These are phyloP conservation scores for Aromia moschata DNA, from an alignment of 2,888 invertebrate species.

Conservation along the genomic window DNA sequence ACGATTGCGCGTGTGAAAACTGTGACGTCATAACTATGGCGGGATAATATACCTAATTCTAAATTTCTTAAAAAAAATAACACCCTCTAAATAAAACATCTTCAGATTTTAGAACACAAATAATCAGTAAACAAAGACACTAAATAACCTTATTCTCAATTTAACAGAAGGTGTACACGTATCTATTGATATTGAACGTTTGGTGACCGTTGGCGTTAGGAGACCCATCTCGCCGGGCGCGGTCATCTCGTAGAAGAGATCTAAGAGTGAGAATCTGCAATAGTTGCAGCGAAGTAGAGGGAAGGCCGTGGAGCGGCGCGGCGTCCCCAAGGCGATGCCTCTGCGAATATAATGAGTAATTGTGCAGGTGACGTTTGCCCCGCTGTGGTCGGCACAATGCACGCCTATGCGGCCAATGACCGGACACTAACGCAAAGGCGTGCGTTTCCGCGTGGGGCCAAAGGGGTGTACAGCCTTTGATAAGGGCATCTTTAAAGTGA, in stretches of 20 bases:
- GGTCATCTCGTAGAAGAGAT: conserved; percentile 27
- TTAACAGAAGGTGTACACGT: no score
- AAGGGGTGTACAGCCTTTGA: no score
- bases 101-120: no score
- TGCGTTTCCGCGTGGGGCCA: no score
- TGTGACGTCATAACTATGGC: no score
- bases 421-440: conserved; percentile 37
- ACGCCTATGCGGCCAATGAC: conserved; percentile 48
- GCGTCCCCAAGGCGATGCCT: conserved; percentile 37
- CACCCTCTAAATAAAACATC: no score
- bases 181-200: neutral
- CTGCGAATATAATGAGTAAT: conserved; percentile 46
- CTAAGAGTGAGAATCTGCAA: conserved; percentile 30
- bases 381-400: conserved; percentile 41
- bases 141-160: no score
- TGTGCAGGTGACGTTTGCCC: conserved; percentile 45
- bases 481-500: no score
- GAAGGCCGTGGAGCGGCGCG: conserved; percentile 17
- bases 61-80: no score
- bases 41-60: no score
- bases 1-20: no score
- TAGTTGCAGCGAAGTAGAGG: conserved; percentile 17
- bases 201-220: conserved; percentile 15
- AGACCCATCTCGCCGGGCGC: conserved; percentile 6
- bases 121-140: no score